A percentile compares a stretch with the other conserved stretches of the same genome.
These are phyloP conservation scores for Tinamus guttatus DNA, from an alignment of 2,113 vertebrate species.

Conservation along the genomic window DNA sequence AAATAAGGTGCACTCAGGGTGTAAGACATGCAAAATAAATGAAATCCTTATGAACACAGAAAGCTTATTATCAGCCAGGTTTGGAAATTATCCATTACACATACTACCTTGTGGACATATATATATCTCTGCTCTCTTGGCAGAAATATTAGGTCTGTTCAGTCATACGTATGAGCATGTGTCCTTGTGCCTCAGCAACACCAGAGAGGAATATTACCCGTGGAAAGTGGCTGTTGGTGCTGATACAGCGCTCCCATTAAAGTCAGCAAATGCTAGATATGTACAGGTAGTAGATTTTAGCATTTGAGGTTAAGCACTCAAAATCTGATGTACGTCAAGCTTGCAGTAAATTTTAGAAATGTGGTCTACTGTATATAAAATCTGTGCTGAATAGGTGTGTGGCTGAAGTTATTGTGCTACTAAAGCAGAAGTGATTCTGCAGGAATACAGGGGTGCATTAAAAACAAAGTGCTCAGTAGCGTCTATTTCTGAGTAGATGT, in stretches of 20 bases:
- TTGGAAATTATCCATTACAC: neutral
- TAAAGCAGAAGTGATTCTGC: neutral
- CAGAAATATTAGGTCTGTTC: neutral
- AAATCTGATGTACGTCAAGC: neutral
- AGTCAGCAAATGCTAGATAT: neutral
- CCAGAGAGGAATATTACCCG: neutral
- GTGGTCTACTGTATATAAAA: neutral
- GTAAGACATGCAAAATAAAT: slow-evolving; percentile 3
- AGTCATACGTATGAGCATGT: neutral
- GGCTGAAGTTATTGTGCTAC: neutral
- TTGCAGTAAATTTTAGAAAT: neutral
- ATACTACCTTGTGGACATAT: neutral
- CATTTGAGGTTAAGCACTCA: neutral
- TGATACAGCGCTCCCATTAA: neutral
- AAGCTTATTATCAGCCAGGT: neutral
- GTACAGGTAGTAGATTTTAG: neutral
- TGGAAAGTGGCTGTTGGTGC: neutral
- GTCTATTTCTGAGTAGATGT: neutral
- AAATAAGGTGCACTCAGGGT: neutral
- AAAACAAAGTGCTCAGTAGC: neutral
- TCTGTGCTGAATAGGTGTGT: neutral
- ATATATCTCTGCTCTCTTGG: neutral
- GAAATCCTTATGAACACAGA: neutral
- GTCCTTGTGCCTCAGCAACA: neutral
- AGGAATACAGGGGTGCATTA: neutral